Evolutionary conservation across 2,888 invertebrate species (phyloP), one percentile per base, ranked within the genome.

Genomic region (Heteropelma amictum): DNA sequence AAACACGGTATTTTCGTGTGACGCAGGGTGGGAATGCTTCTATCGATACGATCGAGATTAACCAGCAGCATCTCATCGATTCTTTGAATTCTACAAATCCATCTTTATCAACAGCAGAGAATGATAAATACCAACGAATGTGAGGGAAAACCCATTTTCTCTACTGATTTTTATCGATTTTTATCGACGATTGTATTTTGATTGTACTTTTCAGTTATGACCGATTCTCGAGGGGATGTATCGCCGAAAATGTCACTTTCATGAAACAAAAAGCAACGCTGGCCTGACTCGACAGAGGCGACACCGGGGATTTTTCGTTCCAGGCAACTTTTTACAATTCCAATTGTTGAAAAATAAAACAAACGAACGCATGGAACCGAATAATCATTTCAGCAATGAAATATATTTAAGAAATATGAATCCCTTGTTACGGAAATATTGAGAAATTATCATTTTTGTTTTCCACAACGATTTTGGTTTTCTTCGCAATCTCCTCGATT

Each of bases 41-140:
- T 47, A 54, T 80, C 58, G 77, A 72, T 8, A 49, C 51, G 14
- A 79, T 79, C 81, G 81, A 81, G 78, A 87, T 94, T 28, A 91
- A 90, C 51, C 92, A 92, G 80, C 90, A 91, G 63, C 94, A 95
- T 88, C 89, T 97, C 56, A 86, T 92, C 74, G 91, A 91, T 65
- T 94, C 96, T 0, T 89, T 95, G 54, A 88, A 88, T 61, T 93
- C 93, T 73, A 96, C 96, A 28, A 93, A 93, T 70, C 96, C 97
- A 0, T 96, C 97, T 0, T 91, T 97, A 2, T 93, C 94, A 3
- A 86, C 85, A 12, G 89, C 92, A 26, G 97, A 97, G 85, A 91
- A 93, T 77, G 79, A 89, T 12, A 95, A 94, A 89, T 97, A 95
- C 86, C 92, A 94, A 79, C 91, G 90, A 85, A 94, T 96, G 96